Percentiles rank a stretch among this genome's conserved stretches.
Conservation (phyloP, 2,888 invertebrate species). For the Cyclophora punctaria region DNA sequence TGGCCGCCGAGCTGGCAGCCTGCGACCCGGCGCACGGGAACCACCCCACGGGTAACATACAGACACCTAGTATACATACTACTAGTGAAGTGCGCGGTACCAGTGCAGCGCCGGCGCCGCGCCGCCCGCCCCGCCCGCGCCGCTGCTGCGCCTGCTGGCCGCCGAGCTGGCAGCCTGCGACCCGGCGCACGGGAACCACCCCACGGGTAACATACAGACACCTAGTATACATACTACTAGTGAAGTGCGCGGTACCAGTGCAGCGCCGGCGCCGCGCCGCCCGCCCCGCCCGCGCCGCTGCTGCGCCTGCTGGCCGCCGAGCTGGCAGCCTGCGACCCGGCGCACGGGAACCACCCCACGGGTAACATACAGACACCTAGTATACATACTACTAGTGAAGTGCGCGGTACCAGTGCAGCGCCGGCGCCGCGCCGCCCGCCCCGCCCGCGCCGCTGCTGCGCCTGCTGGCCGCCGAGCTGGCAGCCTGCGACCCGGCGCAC, state of each 20-base stretch:
- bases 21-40: constrained; percentile 96
- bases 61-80: too few relatives aligned
- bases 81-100: constrained; percentile 90
- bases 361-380: too few relatives aligned
- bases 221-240: too few relatives aligned
- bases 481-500: too few relatives aligned
- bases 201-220: constrained; percentile 36
- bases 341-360: constrained; percentile 83
- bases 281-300: constrained; percentile 82
- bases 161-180: constrained; percentile 96
- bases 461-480: too few relatives aligned
- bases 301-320: constrained; percentile 84
- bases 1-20: constrained; percentile 95
- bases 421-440: too few relatives aligned
- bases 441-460: too few relatives aligned
- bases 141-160: constrained; percentile 80
- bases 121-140: constrained; percentile 77
- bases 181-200: constrained; percentile 89
- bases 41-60: constrained; percentile 48
- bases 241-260: too few relatives aligned
- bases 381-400: too few relatives aligned
- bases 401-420: too few relatives aligned
- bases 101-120: constrained; percentile 76
- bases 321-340: constrained; percentile 94
- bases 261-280: too few relatives aligned